Base-by-base conservation (phyloP, 2,888 invertebrate species). In the Pseudoips prasinana region DNA sequence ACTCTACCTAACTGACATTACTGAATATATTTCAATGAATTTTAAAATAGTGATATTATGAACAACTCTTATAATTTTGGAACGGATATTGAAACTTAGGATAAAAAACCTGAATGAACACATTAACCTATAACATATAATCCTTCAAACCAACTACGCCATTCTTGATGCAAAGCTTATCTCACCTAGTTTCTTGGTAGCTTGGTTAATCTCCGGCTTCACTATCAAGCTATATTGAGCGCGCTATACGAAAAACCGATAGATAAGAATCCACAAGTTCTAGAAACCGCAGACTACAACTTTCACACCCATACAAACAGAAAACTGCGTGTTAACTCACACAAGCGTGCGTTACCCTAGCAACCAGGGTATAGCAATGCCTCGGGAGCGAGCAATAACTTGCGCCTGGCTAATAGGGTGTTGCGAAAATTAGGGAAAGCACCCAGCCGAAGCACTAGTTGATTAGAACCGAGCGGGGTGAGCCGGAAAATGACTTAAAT, bases 381-480 rank as follows among this genome's bases (percentile, higher is more conserved):
- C 77, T 70, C 60, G 64, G 62, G 72, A 76, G 64, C 60, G 65
- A 65, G 73, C 72, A 73, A 83, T 83, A 79, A 80, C 73, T 77
- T 71, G 73, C 65, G 75, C 71, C 73, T 71, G 68, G 73, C 78
- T 84, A 83, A 80, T 80, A 75, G 76, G 74, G 75, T 77, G 78
- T 73, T 80, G 68, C 72, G 73, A 73, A 82, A 84, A 83, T 84
- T 83, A 81, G 77, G 76, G 62, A 77, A 77, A 77, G 67, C 74
- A 72, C 55, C 73, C 73, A 53, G 48, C 57, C 63, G 64, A 61
- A 73, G 73, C 72, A 75, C 78, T 73, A 73, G 67, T 73, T 77
- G 80, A 83, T 83, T 81, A 82, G 73, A 71, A 68, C 64, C 56
- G 58, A 64, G 64, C 54, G 59, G 61, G 48, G 62, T 67, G 71